Conservation (phyloP, 2,797 vertebrate species). For the Neopelma chrysocephalum region DNA sequence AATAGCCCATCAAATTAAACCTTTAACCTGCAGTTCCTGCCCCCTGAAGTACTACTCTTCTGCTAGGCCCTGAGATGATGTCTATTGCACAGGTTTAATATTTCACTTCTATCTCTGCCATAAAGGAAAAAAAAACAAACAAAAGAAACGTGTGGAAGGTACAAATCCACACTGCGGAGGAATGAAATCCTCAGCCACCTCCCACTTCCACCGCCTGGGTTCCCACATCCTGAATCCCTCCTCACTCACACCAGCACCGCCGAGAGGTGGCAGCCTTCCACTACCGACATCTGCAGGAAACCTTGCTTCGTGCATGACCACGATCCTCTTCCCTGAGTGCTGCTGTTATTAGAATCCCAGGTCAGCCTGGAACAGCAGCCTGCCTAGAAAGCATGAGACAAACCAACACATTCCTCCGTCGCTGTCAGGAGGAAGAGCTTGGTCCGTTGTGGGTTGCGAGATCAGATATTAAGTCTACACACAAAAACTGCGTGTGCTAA, state of each 20-base stretch:
- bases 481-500: not conserved
- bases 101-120: not conserved
- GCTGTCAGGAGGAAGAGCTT: not conserved
- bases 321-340: not conserved
- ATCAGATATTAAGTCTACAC: not conserved
- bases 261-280: constrained; percentile 68
- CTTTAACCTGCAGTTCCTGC: not conserved
- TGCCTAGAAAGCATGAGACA: not conserved
- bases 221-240: not conserved
- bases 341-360: not conserved
- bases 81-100: not conserved
- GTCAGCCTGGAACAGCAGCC: not conserved
- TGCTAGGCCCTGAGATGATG: not conserved
- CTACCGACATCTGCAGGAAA: not conserved
- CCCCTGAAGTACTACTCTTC: not conserved
- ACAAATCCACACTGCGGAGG: not conserved
- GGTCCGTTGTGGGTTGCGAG: not conserved
- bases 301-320: not conserved
- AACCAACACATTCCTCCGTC: not conserved
- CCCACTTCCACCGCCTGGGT: not conserved
- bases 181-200: not conserved
- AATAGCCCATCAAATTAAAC: not conserved
- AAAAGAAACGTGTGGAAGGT: not conserved
- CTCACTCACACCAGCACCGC: accelerated
- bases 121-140: accelerated